These are phyloP conservation scores for Leuciscus idus DNA, from an alignment of 2,113 vertebrate genomes.

Conservation along the genomic window DNA sequence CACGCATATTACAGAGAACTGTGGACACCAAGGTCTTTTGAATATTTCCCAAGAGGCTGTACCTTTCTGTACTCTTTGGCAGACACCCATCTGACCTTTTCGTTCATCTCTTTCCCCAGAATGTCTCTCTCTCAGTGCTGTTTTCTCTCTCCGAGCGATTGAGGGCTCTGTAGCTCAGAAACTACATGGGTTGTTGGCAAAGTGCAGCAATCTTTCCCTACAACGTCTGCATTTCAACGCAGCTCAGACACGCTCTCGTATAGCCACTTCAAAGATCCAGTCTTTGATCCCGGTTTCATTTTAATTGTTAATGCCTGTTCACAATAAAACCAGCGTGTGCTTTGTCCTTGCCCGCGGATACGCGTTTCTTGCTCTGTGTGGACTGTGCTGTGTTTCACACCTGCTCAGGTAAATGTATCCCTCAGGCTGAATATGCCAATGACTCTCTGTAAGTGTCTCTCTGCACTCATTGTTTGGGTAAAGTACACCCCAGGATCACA, in stretches of 20 bases:
- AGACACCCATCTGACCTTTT: constrained; percentile 7
- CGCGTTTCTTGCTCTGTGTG: not conserved
- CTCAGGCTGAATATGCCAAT: constrained; percentile 1
- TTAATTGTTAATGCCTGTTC: constrained; percentile 1
- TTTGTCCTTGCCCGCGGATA: not conserved
- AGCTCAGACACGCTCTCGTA: not conserved
- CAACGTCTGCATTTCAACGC: not conserved
- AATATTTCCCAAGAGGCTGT: not conserved
- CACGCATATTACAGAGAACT: not conserved
- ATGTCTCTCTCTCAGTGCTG: not conserved
- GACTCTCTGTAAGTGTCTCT: constrained; percentile 26
- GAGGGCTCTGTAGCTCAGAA: not conserved
- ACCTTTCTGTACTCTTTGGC: constrained; percentile 19
- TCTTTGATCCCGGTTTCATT: not conserved
- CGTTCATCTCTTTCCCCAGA: not conserved
- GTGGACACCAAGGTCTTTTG: constrained; percentile 5
- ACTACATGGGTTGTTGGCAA: constrained; percentile 9
- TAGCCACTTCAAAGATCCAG: not conserved
- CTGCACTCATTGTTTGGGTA: constrained; percentile 50
- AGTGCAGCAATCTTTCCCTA: constrained; percentile 18
- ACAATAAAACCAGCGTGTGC: not conserved
- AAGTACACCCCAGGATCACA: constrained; percentile 46
- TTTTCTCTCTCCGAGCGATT: not conserved
- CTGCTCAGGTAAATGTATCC: constrained; percentile 33
- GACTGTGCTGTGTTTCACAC: constrained; percentile 21